Percentiles rank a stretch among this genome's conserved stretches.
Evolutionary conservation across 2,113 vertebrate genomes (phyloP).

Genomic region (Stigmatopora nigra): DNA sequence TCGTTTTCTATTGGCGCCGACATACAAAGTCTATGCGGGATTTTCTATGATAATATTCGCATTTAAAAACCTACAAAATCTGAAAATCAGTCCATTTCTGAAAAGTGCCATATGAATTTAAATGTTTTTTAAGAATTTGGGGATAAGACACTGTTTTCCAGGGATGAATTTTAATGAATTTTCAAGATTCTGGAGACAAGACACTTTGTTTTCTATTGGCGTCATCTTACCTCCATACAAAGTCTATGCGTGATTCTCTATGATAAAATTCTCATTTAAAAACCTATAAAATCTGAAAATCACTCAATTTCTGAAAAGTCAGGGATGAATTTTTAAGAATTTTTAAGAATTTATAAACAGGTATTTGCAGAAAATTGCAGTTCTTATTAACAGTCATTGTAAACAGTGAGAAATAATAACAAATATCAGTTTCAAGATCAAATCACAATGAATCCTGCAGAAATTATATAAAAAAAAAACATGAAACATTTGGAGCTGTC

Average conservation of each 20-base stretch:
- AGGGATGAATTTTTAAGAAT: too few relatives aligned
- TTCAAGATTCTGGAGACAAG: constrained; percentile 50
- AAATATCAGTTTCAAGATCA: background rate
- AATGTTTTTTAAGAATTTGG: constrained; percentile 30
- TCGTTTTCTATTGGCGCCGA: constrained; percentile 24
- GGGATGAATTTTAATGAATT: background rate
- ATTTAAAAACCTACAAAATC: background rate
- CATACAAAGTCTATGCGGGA: constrained; percentile 8
- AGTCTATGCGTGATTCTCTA: constrained; percentile 7
- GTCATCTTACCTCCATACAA: constrained; percentile 23
- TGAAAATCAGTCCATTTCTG: background rate
- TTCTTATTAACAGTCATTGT: too few relatives aligned
- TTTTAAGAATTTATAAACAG: background rate
- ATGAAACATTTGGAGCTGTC: background rate
- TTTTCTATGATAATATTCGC: constrained; percentile 5
- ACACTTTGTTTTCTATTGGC: constrained; percentile 24
- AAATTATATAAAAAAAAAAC: too few relatives aligned
- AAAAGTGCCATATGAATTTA: background rate
- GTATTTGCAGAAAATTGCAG: too few relatives aligned
- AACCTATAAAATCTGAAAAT: background rate
- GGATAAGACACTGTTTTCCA: constrained; percentile 39
- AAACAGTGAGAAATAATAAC: too few relatives aligned
- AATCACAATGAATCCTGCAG: background rate
- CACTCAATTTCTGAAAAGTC: background rate
- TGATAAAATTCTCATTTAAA: background rate